Evolutionary conservation across 1,140 invertebrate genomes (phyloP).

Genomic region (Triops longicaudatus): DNA sequence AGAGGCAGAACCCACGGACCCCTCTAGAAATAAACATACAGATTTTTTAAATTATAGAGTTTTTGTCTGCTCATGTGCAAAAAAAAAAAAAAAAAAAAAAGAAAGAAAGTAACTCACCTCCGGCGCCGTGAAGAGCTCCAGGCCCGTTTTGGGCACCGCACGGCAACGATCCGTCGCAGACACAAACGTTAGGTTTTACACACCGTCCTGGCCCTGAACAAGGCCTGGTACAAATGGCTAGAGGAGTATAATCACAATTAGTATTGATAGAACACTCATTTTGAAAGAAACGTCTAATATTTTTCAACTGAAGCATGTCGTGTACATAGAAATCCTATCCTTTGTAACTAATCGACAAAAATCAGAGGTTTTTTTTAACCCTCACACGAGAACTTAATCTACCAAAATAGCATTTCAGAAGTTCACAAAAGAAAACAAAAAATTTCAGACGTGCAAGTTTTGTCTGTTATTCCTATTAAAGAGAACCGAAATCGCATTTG

Average conservation of each 20-base stretch:
- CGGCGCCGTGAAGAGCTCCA: constrained; percentile 12
- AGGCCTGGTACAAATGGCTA: constrained; percentile 64
- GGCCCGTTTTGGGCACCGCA: constrained; percentile 32
- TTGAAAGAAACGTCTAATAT: not conserved
- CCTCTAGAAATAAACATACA: not conserved
- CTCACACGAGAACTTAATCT: too few relatives aligned
- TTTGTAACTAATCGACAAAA: too few relatives aligned
- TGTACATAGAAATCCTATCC: too few relatives aligned
- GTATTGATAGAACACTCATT: constrained; percentile 18
- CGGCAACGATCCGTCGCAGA: constrained; percentile 51
- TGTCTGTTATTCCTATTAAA: too few relatives aligned
- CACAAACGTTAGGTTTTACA: constrained; percentile 70
- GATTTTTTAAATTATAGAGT: not conserved
- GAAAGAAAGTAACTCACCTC: constrained; percentile 11
- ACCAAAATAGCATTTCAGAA: too few relatives aligned
- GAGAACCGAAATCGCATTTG: too few relatives aligned
- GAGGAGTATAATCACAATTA: constrained; percentile 33
- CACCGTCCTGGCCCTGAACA: constrained; percentile 61
- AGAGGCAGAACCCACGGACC: constrained; percentile 35
- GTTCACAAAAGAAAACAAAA: too few relatives aligned
- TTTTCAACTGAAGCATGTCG: too few relatives aligned
- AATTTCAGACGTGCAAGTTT: too few relatives aligned
- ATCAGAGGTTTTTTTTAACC: too few relatives aligned
- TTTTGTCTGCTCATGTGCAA: not conserved
- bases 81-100: not conserved